Conservation (phyloP, 1,140 invertebrate species). For the Drosophila mayri region DNA sequence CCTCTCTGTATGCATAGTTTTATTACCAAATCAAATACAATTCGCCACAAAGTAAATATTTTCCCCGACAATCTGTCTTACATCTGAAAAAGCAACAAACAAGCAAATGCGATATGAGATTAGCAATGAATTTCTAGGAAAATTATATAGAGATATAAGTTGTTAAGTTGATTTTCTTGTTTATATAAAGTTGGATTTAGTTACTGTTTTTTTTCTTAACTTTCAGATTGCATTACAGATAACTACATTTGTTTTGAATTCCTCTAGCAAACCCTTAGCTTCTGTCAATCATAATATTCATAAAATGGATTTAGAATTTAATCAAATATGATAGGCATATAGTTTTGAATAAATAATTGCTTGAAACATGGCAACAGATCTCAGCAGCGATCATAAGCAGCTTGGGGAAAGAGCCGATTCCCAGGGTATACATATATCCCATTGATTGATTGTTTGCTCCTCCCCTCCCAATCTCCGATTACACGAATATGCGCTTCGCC, state of each 20-base stretch:
- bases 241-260: neutral
- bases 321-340: constrained; percentile 9
- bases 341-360: neutral
- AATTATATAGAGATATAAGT: neutral
- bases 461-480: constrained; percentile 25
- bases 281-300: neutral
- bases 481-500: constrained; percentile 21
- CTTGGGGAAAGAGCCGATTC: neutral
- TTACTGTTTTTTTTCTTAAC: neutral
- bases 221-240: neutral
- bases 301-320: neutral
- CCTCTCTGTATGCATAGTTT: constrained; percentile 21
- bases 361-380: constrained; percentile 9
- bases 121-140: neutral
- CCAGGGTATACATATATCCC: constrained; percentile 14
- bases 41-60: constrained; percentile 56
- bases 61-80: constrained; percentile 37
- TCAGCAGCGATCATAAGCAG: neutral
- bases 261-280: neutral
- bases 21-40: constrained; percentile 60
- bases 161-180: neutral
- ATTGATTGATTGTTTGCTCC: constrained; percentile 34
- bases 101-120: neutral
- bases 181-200: too few relatives aligned
- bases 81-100: constrained; percentile 8